Percentiles rank a stretch among this genome's conserved stretches.
Conservation (phyloP, 2,113 vertebrate species). For the Aphyosemion australe region DNA sequence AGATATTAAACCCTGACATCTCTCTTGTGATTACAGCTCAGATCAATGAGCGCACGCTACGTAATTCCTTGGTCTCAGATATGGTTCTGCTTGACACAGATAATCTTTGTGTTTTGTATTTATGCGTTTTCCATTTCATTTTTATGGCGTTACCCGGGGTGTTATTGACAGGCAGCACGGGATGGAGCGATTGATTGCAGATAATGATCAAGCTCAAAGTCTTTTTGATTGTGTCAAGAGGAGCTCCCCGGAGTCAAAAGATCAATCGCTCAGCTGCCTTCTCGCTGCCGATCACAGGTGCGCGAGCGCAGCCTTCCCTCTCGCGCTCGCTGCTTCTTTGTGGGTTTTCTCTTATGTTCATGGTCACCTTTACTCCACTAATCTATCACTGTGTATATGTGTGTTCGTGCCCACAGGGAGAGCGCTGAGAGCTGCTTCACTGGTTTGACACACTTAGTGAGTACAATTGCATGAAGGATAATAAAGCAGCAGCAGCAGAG, state of each 20-base stretch:
- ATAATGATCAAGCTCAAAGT: constrained; percentile 75
- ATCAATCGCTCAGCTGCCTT: constrained; percentile 66
- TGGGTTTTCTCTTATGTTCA: constrained; percentile 19
- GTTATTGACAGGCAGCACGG: constrained; percentile 54
- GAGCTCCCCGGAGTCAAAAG: constrained; percentile 65
- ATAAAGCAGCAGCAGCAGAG: constrained; percentile 37
- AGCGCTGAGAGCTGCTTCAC: constrained; percentile 38
- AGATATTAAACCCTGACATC: constrained; percentile 22
- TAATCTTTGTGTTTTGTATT: constrained; percentile 6
- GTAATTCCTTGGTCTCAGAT: constrained; percentile 7
- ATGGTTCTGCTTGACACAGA: constrained; percentile 17
- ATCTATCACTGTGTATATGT: constrained; percentile 11
- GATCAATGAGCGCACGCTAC: constrained; percentile 10
- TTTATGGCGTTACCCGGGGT: constrained; percentile 35
- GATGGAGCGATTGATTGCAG: constrained; percentile 67
- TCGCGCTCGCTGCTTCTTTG: constrained; percentile 1
- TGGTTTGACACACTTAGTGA: constrained; percentile 39
- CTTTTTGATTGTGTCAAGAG: constrained; percentile 71
- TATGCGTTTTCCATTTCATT: constrained; percentile 19
- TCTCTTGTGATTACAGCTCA: constrained; percentile 19
- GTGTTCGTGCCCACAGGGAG: constrained; percentile 13
- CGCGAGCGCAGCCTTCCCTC: background rate
- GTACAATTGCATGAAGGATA: constrained; percentile 20
- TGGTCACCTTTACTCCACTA: constrained; percentile 46
- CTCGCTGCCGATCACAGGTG: constrained; percentile 24